Base-by-base conservation (phyloP, 2,113 vertebrate species). In the Oncorhynchus clarkii region DNA sequence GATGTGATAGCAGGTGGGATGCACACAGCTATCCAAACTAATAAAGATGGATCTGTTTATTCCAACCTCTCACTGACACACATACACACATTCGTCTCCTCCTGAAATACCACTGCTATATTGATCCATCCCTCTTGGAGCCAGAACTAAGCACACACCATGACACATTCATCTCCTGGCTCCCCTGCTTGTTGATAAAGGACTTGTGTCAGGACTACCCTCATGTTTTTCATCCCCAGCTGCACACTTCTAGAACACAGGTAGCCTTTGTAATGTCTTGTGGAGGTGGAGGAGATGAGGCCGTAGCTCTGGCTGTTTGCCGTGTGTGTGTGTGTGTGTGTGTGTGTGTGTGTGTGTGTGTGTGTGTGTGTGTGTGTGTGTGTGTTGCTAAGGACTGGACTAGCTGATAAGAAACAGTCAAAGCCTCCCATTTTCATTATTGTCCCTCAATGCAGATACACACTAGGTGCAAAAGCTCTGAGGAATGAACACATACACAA, bases 391-490 rank as follows among this genome's bases (percentile, higher is more conserved):
- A 74, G 76, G 80, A 84, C 87, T 88, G 87, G 29, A 73, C 76
- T 75, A 80, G 78, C 85, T 85, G 90, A 92, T 91, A 91, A 91
- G 85, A 83, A 65, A 70, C 16, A 45, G 67, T 83, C 84, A 88
- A 84, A 87, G 88, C 79, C 72, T 78, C 82, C 75, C 75, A 79
- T 85, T 86, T 67, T 72, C 71, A 76, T 75, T 71, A 81, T 48
- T 76, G 82, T 77, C 82, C 74, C 69, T 65, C 72, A 79, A 79
- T 80, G 75, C 74, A 77, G 70, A 83, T 31, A 71, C 72, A 79
- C 78, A 73, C 82, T 78, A 81, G 83, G 76, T 87, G 82, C 24
- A 31, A 29, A 7, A 34, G 16, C 66, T 67, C 29, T 67, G 66
- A 67, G 6, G 27, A 5, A 67, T 12, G 45, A 62, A 49, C 24